Base-by-base conservation (phyloP, 2,113 vertebrate genomes). In the human (Homo sapiens) region DNA sequence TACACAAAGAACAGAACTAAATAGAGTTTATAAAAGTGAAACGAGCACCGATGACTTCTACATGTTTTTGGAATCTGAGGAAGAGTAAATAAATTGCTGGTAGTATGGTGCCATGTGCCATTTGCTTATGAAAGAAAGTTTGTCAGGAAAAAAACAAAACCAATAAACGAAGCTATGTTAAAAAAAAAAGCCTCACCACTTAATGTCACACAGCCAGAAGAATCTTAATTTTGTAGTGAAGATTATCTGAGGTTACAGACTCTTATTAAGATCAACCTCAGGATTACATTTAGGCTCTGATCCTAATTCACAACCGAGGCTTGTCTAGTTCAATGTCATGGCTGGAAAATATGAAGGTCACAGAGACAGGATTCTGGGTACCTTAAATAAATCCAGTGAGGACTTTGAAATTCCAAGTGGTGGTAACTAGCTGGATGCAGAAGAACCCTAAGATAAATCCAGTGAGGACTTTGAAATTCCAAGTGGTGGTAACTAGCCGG, bases 11-110 rank as follows among this genome's bases (percentile, higher is more conserved):
- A 82, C 64, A 91, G 40, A 92, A 66, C 52, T 40, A 57, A 92
- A 57, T 5, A 59, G 17, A 80, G 79, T 88, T 88, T 7, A 73
- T 30, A 96, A 87, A 81, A 90, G 68, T 43, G 83, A 94, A 93
- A 89, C 3, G 1, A 66, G 40, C 8, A 68, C 22, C 1, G 3
- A 87, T 17, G 32, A n/a, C 25, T n/a, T 80, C 88, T 64, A 45
- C 17, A 12, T 52, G 43, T 32, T 50, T 79, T 52, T 52, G n/a
- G 22, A 50, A 45, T 45, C 70, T 27, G 16, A 92, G 81, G 57
- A 85, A 40, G 2, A 73, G 40, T 73, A 72, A 57, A 40, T 10
- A 35, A 6, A 38, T 9, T 83, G 40, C 38, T 40, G 61, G 4
- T 13, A 38, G 27, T 6, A n/a, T 10, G 30, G n/a, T 18, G 16